These are phyloP conservation scores for Biston betularia DNA, from an alignment of 2,888 invertebrate species.

Conservation along the genomic window DNA sequence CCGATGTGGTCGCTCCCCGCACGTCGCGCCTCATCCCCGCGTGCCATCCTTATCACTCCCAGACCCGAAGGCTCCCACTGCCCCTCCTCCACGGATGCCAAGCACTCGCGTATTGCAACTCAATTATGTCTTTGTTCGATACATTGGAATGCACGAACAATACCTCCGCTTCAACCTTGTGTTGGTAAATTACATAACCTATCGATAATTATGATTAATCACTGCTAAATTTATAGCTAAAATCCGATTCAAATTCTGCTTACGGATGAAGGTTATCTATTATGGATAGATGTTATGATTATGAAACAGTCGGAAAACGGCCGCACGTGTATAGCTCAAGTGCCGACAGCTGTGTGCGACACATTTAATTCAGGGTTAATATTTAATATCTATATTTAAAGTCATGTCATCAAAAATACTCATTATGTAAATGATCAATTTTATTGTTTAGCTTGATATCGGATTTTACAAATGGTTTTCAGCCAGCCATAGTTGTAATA, in stretches of 20 bases:
- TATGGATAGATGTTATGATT: constrained; percentile 16
- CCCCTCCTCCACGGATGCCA: constrained; percentile 48
- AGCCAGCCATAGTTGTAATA: not conserved
- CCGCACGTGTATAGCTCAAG: constrained; percentile 21
- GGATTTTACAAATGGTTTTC: too few relatives aligned
- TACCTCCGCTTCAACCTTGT: not conserved
- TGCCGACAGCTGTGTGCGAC: constrained; percentile 26
- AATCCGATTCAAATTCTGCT: constrained; percentile 14
- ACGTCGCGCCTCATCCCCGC: constrained; percentile 29
- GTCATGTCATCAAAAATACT: constrained; percentile 4
- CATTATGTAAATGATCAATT: not conserved
- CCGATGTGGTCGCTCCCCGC: constrained; percentile 41
- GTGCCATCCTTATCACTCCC: constrained; percentile 53
- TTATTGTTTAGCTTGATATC: too few relatives aligned
- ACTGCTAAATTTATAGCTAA: not conserved
- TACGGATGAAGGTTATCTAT: constrained; percentile 19
- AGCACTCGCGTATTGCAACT: constrained; percentile 53
- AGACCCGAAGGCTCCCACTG: constrained; percentile 53
- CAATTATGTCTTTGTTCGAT: constrained; percentile 55
- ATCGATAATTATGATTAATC: not conserved
- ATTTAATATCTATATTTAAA: constrained; percentile 1
- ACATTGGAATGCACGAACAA: constrained; percentile 30
- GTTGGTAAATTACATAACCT: not conserved
- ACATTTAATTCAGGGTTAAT: constrained; percentile 28
- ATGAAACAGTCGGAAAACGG: constrained; percentile 22